Evolutionary conservation across 2,113 vertebrate species (phyloP).

Genomic region (Hydrochoerus hydrochaeris): DNA sequence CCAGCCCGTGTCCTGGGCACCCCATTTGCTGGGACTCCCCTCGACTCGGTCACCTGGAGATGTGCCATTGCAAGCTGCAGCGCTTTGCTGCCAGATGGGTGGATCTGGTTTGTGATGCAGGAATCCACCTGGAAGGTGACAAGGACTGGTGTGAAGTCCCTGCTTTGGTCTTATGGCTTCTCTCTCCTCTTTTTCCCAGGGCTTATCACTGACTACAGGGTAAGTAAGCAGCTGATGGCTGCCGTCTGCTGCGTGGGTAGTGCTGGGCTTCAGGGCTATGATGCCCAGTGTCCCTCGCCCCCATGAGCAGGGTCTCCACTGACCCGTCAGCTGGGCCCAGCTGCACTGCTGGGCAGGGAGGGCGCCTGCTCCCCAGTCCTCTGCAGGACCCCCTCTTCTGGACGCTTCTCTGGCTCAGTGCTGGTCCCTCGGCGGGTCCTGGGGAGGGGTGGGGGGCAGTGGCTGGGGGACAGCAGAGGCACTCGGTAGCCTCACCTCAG

Average conservation of each 20-base stretch:
- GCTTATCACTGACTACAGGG: constrained; percentile 96
- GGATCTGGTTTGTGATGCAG: neutral
- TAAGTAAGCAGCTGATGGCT: constrained; percentile 83
- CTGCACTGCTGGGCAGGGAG: neutral
- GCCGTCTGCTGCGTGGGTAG: no score
- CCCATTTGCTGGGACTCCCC: neutral
- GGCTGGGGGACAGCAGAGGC: neutral
- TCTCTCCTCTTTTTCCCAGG: constrained; percentile 86
- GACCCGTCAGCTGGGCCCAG: neutral
- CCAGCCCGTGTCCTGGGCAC: neutral
- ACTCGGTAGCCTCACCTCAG: neutral
- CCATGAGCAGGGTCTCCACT: neutral
- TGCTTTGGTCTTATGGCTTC: neutral
- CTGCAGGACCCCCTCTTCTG: neutral
- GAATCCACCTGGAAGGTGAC: neutral
- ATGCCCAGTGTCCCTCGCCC: fast-evolving
- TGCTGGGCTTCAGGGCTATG: fast-evolving
- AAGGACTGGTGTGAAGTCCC: fast-evolving
- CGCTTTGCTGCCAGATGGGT: fast-evolving
- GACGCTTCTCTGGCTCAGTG: neutral
- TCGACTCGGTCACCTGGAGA: neutral
- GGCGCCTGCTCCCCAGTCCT: neutral
- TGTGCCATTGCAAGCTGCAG: neutral
- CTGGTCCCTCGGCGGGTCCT: neutral
- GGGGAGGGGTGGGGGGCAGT: neutral